Conservation (phyloP, 2,797 vertebrate genomes). For the Pitangus sulphuratus region DNA sequence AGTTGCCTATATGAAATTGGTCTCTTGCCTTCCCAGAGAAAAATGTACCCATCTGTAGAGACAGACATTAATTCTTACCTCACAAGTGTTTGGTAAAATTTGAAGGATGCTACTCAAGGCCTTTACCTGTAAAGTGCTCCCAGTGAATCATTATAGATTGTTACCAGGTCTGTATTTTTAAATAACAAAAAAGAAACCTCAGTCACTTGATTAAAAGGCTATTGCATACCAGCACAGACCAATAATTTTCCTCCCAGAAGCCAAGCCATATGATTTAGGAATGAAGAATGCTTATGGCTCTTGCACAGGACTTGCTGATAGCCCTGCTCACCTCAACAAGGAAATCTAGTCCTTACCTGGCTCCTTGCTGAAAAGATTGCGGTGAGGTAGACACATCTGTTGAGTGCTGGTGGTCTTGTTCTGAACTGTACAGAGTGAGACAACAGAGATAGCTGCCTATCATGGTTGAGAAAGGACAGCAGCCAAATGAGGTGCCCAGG, state of each 20-base stretch:
- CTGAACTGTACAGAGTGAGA: neutral
- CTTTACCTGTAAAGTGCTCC: neutral
- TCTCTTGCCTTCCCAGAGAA: neutral
- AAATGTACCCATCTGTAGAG: neutral
- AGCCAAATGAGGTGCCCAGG: neutral
- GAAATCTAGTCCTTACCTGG: neutral
- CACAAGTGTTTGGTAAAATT: neutral
- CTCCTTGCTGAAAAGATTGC: neutral
- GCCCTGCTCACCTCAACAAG: neutral
- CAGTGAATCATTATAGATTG: neutral
- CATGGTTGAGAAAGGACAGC: neutral
- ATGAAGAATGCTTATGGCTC: neutral
- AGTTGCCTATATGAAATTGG: neutral
- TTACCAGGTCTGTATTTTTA: neutral
- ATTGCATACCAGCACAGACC: neutral
- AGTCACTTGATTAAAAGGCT: constrained; percentile 6
- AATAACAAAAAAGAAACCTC: neutral
- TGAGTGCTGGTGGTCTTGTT: neutral
- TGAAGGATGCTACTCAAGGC: neutral
- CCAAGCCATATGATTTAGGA: neutral
- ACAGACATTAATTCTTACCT: neutral
- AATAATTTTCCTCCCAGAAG: neutral
- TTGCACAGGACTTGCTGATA: neutral
- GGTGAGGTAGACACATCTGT: neutral
- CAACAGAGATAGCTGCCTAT: neutral